Evolutionary conservation across 2,888 invertebrate genomes (phyloP), one percentile per base, ranked within the genome.

Genomic region (Tenthredo amoena): DNA sequence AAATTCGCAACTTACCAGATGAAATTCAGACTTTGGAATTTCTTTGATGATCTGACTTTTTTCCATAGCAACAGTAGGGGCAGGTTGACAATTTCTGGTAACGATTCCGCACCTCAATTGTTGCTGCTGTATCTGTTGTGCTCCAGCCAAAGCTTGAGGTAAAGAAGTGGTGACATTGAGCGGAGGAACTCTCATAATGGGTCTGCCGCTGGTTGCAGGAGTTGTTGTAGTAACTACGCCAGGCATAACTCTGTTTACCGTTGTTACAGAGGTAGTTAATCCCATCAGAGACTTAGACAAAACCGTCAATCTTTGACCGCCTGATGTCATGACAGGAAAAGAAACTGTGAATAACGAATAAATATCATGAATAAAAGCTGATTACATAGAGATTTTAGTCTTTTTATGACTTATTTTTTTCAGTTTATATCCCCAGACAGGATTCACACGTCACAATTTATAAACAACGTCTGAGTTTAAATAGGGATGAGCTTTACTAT

Each of bases 271-370:
- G 40, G 93, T 92, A 26, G 94, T 91, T 9, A 94, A 91, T 21
- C 94, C 93, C 88, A 94, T 93, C 18, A 95, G 91, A 76, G 94
- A 94, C 90, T 95, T 95, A 0, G 95, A 94, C 47, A 95, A 88
- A 84, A 95, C 94, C 10, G 96, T 95, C 74, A 96, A 91, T 84
- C 96, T 94, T 88, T 96, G 96, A 9, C 95, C 96, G 91, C 94
- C 94, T 2, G 94, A 91, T 12, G 95, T 94, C 91, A 95, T 93
- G 47, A 95, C 94, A 88, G 92, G 91, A 91, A 94, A 90, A 58
- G 92, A 92, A 85, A 92, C 91, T 91, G 86, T 71, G 87, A 65
- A 86, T 83, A 76, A 50, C 21, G 72, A 85, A 71, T 0, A 34
- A 31, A 47, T 9, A 74, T 74, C 26, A 50, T 74, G 15, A 40